These are phyloP conservation scores for Serripes groenlandicus DNA, from an alignment of 2,888 invertebrate species.

Conservation along the genomic window DNA sequence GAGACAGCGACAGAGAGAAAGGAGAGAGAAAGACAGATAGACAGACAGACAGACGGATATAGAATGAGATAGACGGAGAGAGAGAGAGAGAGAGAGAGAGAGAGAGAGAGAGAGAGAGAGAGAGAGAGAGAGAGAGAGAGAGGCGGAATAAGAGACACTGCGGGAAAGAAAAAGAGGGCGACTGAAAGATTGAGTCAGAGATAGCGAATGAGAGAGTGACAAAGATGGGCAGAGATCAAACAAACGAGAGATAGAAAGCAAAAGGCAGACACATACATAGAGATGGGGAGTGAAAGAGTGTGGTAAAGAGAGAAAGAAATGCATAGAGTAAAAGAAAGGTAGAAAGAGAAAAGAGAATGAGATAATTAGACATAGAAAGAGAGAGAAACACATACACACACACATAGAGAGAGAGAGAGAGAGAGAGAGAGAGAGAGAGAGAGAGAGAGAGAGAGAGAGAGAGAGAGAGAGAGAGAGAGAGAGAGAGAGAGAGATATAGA, in stretches of 20 bases:
- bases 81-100: neutral
- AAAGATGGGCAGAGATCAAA: neutral
- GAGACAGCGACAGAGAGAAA: neutral
- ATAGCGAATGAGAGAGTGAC: neutral
- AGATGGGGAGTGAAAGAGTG: neutral
- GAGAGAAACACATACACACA: neutral
- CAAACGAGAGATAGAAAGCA: neutral
- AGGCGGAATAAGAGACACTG: neutral
- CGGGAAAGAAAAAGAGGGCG: neutral
- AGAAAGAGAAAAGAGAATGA: neutral
- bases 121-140: neutral
- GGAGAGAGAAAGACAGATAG: no score
- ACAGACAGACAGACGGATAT: no score
- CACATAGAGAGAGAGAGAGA: no score
- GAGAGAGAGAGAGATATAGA: no score
- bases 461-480: no score
- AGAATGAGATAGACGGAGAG: neutral
- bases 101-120: neutral
- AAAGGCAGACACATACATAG: neutral
- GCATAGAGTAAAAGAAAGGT: neutral
- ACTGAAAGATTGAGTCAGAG: neutral
- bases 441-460: neutral
- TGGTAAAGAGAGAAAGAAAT: no score
- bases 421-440: neutral
- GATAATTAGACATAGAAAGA: neutral